Base-by-base conservation (phyloP, 2,797 vertebrate genomes). In the Sebastes iracundus region DNA sequence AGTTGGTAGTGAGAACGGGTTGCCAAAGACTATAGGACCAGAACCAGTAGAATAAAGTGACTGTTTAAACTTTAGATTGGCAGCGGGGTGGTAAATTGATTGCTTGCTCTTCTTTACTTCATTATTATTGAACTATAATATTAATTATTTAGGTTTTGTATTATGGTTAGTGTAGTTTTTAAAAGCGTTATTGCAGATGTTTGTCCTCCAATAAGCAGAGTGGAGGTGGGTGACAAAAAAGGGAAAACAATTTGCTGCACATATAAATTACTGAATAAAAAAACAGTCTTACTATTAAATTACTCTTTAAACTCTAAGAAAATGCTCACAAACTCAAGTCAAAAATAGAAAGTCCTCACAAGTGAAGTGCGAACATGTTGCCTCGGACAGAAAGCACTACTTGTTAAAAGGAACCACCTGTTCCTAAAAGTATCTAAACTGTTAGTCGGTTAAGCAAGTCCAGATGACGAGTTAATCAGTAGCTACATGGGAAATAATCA, bases 301-400 rank as follows among this genome's bases (percentile, higher is more conserved):
- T 53, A 53, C 49, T 53, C 20, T 53, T n/a, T 53, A 11, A 25
- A 56, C 23, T 0, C 2, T 13, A 16, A 0, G 4, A 53, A 59
- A 58, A 6, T 28, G 23, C 25, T 14, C 56, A 27, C 6, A 16
- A 27, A 56, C 53, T 6, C 53, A 0, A 25, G 11, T 0, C 23
- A 56, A 0, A 23, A 55, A 23, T 55, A 56, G 58, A 12, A 28
- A 66, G 64, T 28, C 25, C 5, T 66, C 7, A 13, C 16, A 55
- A 38, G 55, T 46, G 5, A 28, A 28, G 23, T 38, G 35, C 2
- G 4, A 59, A 35, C 68, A 59, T 13, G 30, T 64, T 42, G 35
- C 49, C 30, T 55, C 9, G 22, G 33, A 75, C 62, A 65, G 23
- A 71, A 11, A 0, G 7, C 58, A 63, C n/a, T 27, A 27, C 11